Percentiles rank a stretch among this genome's conserved stretches.
phyloP scores from a whole-genome alignment of 2,888 invertebrate species.

The Scaptomyza flava region DNA sequence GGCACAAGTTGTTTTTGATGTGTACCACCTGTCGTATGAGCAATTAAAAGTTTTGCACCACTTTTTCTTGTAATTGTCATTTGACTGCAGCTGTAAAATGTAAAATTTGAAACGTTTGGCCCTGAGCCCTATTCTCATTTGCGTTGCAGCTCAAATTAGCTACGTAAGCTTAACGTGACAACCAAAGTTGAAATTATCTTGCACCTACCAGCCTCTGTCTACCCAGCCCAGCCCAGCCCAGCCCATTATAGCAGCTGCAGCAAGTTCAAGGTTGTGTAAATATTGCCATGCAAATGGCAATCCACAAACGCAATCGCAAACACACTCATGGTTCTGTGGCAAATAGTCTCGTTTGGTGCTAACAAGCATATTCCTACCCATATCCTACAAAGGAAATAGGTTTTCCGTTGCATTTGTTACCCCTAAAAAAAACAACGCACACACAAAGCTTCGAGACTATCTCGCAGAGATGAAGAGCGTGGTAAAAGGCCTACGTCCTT shows the following conservation, averaged over 20 bases:
- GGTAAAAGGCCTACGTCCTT: neutral
- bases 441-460: neutral
- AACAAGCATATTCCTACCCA: conserved; percentile 75
- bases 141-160: conserved; percentile 61
- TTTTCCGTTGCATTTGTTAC: conserved; percentile 73
- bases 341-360: conserved; percentile 51
- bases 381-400: conserved; percentile 72
- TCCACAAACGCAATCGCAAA: conserved; percentile 16
- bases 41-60: conserved; percentile 67
- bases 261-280: conserved; percentile 70
- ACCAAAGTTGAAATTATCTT: conserved; percentile 23
- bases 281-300: conserved; percentile 42
- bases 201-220: neutral
- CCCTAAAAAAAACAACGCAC: conserved; percentile 10
- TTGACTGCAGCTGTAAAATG: conserved; percentile 49
- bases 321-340: conserved; percentile 25
- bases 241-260: conserved; percentile 21
- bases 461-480: neutral
- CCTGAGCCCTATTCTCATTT: conserved; percentile 48
- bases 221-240: neutral
- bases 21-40: conserved; percentile 65
- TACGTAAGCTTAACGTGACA: conserved; percentile 52
- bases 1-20: conserved; percentile 22
- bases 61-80: conserved; percentile 58
- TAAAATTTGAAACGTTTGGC: conserved; percentile 36